A percentile compares a stretch with the other conserved stretches of the same genome.
Evolutionary conservation across 2,888 invertebrate species (phyloP).

Genomic region (Buathra laborator): DNA sequence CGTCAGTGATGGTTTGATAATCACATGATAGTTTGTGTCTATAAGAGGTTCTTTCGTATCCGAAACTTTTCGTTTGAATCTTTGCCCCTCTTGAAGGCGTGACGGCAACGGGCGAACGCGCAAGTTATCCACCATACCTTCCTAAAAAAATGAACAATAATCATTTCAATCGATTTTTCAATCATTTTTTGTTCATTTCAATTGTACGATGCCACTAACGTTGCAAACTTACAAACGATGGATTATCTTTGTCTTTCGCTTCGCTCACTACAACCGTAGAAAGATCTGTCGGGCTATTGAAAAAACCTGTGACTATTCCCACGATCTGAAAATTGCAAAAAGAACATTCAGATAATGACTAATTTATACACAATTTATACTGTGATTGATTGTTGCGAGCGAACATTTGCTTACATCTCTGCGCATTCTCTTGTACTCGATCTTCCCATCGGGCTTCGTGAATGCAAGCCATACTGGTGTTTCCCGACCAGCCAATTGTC

Average conservation of each 20-base stretch:
- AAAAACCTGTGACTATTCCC: background rate
- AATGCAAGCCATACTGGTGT: conserved; percentile 12
- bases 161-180: background rate
- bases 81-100: background rate
- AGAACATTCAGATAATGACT: background rate
- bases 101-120: background rate
- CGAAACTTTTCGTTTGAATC: background rate
- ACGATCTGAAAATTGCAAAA: background rate
- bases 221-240: background rate
- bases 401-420: background rate
- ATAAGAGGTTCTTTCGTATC: background rate
- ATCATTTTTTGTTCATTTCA: background rate
- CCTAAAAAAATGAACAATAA: background rate
- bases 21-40: conserved; percentile 1
- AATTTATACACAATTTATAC: background rate
- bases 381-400: background rate
- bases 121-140: background rate
- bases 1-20: background rate
- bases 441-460: background rate
- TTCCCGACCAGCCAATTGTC: background rate
- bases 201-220: background rate
- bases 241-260: background rate
- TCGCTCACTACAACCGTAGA: background rate
- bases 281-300: background rate
- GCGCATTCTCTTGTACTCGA: background rate